Base-by-base conservation (phyloP, 1,140 invertebrate genomes). In the Steinernema feltiae region DNA sequence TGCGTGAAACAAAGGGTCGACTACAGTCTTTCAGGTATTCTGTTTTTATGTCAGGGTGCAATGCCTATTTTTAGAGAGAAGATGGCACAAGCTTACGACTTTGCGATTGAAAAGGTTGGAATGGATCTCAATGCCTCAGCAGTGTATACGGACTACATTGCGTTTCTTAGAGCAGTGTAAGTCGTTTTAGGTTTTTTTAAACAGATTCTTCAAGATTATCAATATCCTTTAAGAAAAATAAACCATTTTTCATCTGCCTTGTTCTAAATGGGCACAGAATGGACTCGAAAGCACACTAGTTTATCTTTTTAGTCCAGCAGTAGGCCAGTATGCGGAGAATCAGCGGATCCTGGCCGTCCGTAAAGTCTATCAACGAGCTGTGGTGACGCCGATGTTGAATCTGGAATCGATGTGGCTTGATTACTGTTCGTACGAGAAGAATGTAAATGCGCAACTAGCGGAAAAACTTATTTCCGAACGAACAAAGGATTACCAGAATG, bases 31-130 rank as follows among this genome's bases (percentile, higher is more conserved):
- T 86, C 48, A 69, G 83, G 82, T 83, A 1, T 35, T 78, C 1
- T 17, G 35, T 12, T 24, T 32, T 72, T 79, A 27, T 30, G n/a
- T n/a, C n/a, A n/a, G n/a, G n/a, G n/a, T n/a, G n/a, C 41, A 74
- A 32, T 76, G 76, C 69, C 82, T 79, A 80, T 82, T 89, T 89
- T 69, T 87, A 97, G 95, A 85, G 96, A 99, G 87, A 99, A 98
- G 89, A 97, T 99, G 93, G 95, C 95, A 0, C 94, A 99, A 88
- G 96, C 97, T 0, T 99, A 98, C 87, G 97, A 99, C 88, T 99
- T 98, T 89, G 96, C 97, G 0, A 87, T 99, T 74, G 97, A 99
- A 76, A 98, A 98, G 88, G 98, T 99, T 83, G 97, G 97, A 0
- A 93, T 98, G 91, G 96, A 98, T 83, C 92, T 83, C n/a, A 78